Evolutionary conservation across 2,797 vertebrate genomes (phyloP), one percentile per base, ranked within the genome.

Genomic region (Malurus leucopterus): DNA sequence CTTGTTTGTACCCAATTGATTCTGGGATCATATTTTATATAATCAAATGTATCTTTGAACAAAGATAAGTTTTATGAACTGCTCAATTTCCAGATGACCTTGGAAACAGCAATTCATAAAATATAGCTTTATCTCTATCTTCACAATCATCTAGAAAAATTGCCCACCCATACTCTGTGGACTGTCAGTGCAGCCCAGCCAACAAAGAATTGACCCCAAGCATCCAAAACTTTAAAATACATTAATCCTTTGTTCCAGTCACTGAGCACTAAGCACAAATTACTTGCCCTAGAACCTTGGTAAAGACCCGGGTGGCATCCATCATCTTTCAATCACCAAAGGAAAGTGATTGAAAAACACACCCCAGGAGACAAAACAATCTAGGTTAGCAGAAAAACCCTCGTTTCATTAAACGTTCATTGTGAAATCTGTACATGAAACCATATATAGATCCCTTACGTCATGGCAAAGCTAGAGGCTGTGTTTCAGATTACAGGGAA

Each of bases 41-140:
- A 90, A 93, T 90, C 86, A 94, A 90, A 89, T 74, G 75, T 95
- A 89, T 90, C 82, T 93, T 83, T 88, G 69, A 88, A 94, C 88
- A 93, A 93, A 95, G 93, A 91, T 95, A 86, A 58, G 70, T 92
- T 93, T 94, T 92, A 93, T 57, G 76, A 93, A 89, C 67, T 90
- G 87, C 67, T 95, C 93, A 67, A 68, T 93, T 93, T 93, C 92
- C 87, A 95, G 85, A 93, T 91, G 92, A 94, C 89, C 92, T 92
- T 93, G 90, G 82, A 85, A 94, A 90, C 41, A 88, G 86, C 91
- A 88, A 88, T 91, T 95, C 90, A 91, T 84, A 94, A 94, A 95
- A 88, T 92, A 86, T 36, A 93, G 74, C 44, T 93, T 94, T 94
- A 95, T 94, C 93, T 92, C 75, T 63, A 91, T 93, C 93, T 92